These are phyloP conservation scores for Drosophila niveifrons DNA, from an alignment of 2,888 invertebrate genomes.

Conservation along the genomic window DNA sequence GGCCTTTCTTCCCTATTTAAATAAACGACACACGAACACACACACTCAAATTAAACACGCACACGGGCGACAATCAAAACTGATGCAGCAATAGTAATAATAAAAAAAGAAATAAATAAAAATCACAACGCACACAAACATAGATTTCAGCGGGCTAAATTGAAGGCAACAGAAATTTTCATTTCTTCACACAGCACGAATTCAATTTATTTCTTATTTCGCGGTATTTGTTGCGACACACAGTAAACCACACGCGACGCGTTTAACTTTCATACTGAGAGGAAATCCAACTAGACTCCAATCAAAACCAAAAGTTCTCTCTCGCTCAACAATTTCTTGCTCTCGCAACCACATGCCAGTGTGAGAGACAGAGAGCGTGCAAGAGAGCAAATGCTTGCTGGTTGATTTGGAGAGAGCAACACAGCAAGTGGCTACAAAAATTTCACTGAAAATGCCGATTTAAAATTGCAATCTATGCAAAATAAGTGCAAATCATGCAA, in stretches of 20 bases:
- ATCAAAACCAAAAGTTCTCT: constrained; percentile 18
- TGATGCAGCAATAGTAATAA: constrained; percentile 31
- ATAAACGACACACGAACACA: constrained; percentile 26
- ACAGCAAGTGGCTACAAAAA: constrained; percentile 18
- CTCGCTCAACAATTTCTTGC: constrained; percentile 1
- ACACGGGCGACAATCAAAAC: constrained; percentile 28
- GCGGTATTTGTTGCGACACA: constrained; percentile 8
- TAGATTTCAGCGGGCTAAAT: constrained; percentile 22
- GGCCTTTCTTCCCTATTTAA: constrained; percentile 30
- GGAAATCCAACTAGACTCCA: constrained; percentile 44
- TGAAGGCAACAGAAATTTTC: constrained; percentile 39
- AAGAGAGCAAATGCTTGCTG: not conserved
- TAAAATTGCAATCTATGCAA: constrained; percentile 24
- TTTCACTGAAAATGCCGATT: constrained; percentile 31
- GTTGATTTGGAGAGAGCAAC: constrained; percentile 11
- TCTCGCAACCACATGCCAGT: constrained; percentile 6
- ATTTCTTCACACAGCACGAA: constrained; percentile 37
- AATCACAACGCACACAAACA: constrained; percentile 32
- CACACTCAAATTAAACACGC: constrained; percentile 1
- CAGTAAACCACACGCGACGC: constrained; percentile 47
- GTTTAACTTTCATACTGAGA: constrained; percentile 48
- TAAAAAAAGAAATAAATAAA: constrained; percentile 18
- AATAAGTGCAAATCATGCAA: constrained; percentile 30
- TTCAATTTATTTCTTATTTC: constrained; percentile 32
- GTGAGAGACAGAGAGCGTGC: constrained; percentile 2